These are phyloP conservation scores for Notiomystis cincta DNA, from an alignment of 2,113 vertebrate species.

Conservation along the genomic window DNA sequence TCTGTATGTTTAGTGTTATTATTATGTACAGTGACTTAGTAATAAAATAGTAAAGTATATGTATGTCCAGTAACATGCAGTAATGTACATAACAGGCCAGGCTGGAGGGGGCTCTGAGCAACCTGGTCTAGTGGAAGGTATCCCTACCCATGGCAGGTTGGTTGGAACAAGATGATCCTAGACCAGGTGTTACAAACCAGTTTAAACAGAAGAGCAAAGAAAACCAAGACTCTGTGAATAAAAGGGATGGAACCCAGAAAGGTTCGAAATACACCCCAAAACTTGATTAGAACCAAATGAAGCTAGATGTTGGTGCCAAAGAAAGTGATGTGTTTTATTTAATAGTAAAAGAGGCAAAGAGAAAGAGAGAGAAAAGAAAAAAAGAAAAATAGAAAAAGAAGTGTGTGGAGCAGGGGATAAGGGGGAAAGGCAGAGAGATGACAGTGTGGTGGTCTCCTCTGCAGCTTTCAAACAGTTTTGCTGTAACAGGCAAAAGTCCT, in stretches of 20 bases:
- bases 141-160: background rate
- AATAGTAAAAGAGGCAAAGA: background rate
- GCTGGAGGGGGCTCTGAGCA: background rate
- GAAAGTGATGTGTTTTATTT: background rate
- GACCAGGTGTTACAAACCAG: background rate
- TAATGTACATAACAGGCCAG: background rate
- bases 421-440: background rate
- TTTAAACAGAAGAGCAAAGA: background rate
- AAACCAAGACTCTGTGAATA: background rate
- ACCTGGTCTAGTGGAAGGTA: background rate
- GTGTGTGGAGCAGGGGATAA: fast-evolving
- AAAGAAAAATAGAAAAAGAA: no score
- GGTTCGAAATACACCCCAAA: background rate
- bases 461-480: background rate
- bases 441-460: background rate
- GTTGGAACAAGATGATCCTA: background rate
- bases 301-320: background rate
- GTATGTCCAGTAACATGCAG: background rate
- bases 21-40: background rate
- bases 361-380: background rate
- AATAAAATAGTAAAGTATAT: background rate
- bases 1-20: background rate
- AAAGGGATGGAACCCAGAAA: background rate
- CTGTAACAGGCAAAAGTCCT: background rate
- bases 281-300: background rate